These are phyloP conservation scores for Latheticus oryzae DNA, from an alignment of 2,888 invertebrate species.

Conservation along the genomic window DNA sequence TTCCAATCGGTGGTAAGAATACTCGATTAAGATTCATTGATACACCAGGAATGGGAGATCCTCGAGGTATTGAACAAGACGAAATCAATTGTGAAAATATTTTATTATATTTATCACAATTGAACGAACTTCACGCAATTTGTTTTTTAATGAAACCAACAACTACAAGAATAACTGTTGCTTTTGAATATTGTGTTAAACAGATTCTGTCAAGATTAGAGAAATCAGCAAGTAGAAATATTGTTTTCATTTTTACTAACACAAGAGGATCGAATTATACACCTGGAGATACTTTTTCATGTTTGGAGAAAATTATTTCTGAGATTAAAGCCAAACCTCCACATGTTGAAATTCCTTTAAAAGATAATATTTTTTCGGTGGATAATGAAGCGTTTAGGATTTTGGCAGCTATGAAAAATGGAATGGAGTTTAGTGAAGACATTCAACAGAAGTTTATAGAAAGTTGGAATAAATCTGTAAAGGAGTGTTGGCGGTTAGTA, in stretches of 20 bases:
- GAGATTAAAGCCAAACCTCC: conserved; percentile 43
- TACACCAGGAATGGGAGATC: conserved; percentile 55
- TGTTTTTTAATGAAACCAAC: conserved; percentile 54
- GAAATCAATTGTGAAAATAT: conserved; percentile 51
- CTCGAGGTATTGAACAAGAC: conserved; percentile 50
- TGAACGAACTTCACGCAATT: conserved; percentile 52
- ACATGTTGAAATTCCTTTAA: conserved; percentile 47
- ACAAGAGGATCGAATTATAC: conserved; percentile 52
- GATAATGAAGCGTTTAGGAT: conserved; percentile 56
- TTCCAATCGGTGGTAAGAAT: conserved; percentile 43
- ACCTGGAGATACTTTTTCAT: conserved; percentile 53
- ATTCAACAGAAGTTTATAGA: conserved; percentile 44
- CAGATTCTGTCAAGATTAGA: conserved; percentile 56
- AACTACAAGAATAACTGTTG: conserved; percentile 49
- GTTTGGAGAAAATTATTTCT: conserved; percentile 46
- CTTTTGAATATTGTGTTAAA: conserved; percentile 56
- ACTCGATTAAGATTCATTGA: conserved; percentile 54
- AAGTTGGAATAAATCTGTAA: conserved; percentile 51
- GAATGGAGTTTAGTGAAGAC: conserved; percentile 43
- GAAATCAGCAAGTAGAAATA: conserved; percentile 52
- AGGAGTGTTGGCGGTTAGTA: conserved; percentile 41
- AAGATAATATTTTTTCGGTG: conserved; percentile 53
- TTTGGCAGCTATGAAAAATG: conserved; percentile 49
- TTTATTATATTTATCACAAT: conserved; percentile 49
- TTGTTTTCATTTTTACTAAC: conserved; percentile 57